A percentile compares a stretch with the other conserved stretches of the same genome.
Evolutionary conservation across 2,113 vertebrate species (phyloP).

Genomic region (Actenoides lindsayi): DNA sequence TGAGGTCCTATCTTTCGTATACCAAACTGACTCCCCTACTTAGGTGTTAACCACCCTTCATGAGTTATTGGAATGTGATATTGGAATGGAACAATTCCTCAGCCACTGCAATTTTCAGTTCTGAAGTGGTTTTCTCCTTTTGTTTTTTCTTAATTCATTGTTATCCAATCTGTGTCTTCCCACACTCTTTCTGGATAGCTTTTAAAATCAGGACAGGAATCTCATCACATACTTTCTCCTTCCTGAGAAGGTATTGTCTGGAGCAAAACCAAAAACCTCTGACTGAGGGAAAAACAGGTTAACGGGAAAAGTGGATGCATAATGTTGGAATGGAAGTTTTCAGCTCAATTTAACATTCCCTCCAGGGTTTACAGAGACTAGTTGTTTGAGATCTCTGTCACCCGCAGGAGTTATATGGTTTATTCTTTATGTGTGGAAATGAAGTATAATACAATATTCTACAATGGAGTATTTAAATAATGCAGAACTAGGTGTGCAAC

Average conservation of each 20-base stretch:
- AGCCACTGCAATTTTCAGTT: background rate
- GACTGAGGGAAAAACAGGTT: conserved; percentile 30
- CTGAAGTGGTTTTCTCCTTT: background rate
- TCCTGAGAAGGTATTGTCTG: background rate
- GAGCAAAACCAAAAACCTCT: background rate
- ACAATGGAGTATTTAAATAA: background rate
- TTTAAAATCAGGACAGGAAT: background rate
- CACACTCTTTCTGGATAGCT: background rate
- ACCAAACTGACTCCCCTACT: background rate
- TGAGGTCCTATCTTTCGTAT: background rate
- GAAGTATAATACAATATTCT: conserved; percentile 4
- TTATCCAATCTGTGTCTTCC: background rate
- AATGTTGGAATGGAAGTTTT: conserved; percentile 49
- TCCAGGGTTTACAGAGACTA: conserved; percentile 16
- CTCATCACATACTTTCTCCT: background rate
- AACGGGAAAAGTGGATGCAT: conserved; percentile 23
- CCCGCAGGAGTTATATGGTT: background rate
- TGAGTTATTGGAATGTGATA: background rate
- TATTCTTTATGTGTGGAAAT: conserved; percentile 24
- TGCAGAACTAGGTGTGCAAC: background rate
- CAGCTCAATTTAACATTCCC: conserved; percentile 56
- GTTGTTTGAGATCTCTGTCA: background rate
- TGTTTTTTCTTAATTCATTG: background rate
- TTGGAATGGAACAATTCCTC: background rate
- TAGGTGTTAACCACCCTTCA: background rate